Conservation (phyloP, 2,888 invertebrate species). For the Euclidia mi region DNA sequence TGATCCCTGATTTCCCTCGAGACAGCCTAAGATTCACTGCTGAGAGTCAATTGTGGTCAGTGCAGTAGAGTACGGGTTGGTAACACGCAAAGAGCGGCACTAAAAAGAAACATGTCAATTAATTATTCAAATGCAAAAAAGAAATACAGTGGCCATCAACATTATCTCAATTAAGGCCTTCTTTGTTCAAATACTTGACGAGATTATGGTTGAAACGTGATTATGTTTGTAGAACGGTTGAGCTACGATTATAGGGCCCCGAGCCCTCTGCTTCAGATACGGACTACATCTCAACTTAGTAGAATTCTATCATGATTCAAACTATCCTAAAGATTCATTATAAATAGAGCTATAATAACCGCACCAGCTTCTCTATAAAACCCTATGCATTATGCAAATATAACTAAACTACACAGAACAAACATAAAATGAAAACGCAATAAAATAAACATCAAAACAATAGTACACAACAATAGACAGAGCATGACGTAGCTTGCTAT, state of each 20-base stretch:
- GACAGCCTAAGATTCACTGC: conserved; percentile 60
- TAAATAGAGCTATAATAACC: no score
- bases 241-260: conserved; percentile 38
- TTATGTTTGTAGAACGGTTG: conserved; percentile 66
- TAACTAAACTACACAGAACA: no score
- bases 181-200: conserved; percentile 49
- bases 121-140: conserved; percentile 11
- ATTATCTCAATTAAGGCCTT: conserved; percentile 56
- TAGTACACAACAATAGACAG: no score
- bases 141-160: conserved; percentile 20
- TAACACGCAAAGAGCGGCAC: conserved; percentile 19
- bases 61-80: conserved; percentile 48
- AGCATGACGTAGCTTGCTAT: no score
- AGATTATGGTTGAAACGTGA: conserved; percentile 65
- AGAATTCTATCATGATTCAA: conserved; percentile 62
- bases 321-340: no score
- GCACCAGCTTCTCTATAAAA: no score
- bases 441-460: no score
- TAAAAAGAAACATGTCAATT: conserved; percentile 16
- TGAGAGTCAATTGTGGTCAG: conserved; percentile 65
- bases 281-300: conserved; percentile 43
- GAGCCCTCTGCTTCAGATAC: conserved; percentile 35
- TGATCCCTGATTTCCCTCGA: conserved; percentile 66
- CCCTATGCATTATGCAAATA: no score
- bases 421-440: no score